A percentile compares a stretch with the other conserved stretches of the same genome.
These are phyloP conservation scores for Penaeus indicus DNA, from an alignment of 1,140 invertebrate genomes.

Conservation along the genomic window DNA sequence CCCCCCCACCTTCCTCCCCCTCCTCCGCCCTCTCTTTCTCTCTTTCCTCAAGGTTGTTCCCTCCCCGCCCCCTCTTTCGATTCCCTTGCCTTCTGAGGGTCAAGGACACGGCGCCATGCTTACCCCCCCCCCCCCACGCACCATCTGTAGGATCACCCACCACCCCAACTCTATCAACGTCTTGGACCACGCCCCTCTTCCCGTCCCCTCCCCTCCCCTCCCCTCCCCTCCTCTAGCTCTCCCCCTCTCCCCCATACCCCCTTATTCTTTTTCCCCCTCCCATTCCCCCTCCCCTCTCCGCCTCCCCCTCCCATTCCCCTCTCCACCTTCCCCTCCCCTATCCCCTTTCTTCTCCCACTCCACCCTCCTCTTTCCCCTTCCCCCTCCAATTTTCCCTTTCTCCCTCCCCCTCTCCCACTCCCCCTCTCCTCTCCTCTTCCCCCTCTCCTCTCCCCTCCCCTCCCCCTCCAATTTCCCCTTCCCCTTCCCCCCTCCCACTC, in stretches of 20 bases:
- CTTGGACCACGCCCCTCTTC: background rate
- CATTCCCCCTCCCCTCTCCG: background rate
- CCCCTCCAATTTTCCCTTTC: background rate
- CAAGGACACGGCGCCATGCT: background rate
- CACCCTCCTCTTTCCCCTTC: no score
- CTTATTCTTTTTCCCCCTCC: background rate
- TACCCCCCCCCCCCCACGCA: no score
- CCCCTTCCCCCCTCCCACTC: background rate
- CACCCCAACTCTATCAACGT: background rate
- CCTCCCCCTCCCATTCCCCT: background rate
- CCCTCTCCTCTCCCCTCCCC: background rate
- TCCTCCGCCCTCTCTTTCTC: background rate
- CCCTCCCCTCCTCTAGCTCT: no score
- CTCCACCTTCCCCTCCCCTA: background rate
- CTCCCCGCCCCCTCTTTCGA: background rate
- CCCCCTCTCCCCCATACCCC: background rate
- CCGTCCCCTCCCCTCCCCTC: background rate
- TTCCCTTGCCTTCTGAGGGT: background rate
- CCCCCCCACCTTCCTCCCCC: background rate
- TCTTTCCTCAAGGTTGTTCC: background rate
- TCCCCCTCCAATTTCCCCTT: background rate
- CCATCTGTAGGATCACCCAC: background rate
- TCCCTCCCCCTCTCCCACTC: background rate
- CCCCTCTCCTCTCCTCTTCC: background rate
- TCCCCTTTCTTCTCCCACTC: background rate